Evolutionary conservation across 64 coral and sea anemone species (phyloP).

Genomic region (Hydrozoanthus tunicans): DNA sequence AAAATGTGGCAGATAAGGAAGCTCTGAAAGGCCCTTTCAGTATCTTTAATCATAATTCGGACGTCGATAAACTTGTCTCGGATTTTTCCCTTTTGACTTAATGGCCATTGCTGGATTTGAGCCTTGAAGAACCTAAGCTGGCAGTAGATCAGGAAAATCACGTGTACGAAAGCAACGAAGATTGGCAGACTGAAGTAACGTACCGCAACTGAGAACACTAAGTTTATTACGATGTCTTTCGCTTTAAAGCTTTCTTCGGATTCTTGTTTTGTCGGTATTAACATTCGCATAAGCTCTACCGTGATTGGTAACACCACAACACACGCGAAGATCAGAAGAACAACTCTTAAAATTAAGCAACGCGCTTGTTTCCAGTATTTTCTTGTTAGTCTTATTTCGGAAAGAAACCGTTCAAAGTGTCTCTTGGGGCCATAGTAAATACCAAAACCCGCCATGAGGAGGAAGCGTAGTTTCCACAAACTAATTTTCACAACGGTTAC

Average conservation of each 20-base stretch:
- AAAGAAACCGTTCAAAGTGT: constrained; percentile 70
- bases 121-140: constrained; percentile 64
- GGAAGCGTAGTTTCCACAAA: constrained; percentile 45
- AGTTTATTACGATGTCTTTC: constrained; percentile 3
- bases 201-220: not conserved
- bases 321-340: not conserved
- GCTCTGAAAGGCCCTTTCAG: constrained; percentile 59
- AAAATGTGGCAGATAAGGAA: constrained; percentile 56
- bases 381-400: constrained; percentile 51
- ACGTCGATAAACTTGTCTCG: constrained; percentile 73
- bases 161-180: constrained; percentile 60
- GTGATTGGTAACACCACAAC: constrained; percentile 36
- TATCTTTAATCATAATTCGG: constrained; percentile 22
- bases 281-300: constrained; percentile 48
- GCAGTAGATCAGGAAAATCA: constrained; percentile 62
- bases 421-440: constrained; percentile 61
- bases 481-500: constrained; percentile 67
- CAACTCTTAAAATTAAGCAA: not conserved
- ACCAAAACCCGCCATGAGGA: constrained; percentile 60
- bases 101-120: constrained; percentile 59
- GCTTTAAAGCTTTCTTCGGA: not conserved
- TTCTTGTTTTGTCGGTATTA: not conserved
- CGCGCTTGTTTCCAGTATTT: constrained; percentile 65
- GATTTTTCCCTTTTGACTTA: not conserved
- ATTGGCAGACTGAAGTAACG: constrained; percentile 59